Conservation (phyloP, 2,113 vertebrate genomes). For the Charina bottae region DNA sequence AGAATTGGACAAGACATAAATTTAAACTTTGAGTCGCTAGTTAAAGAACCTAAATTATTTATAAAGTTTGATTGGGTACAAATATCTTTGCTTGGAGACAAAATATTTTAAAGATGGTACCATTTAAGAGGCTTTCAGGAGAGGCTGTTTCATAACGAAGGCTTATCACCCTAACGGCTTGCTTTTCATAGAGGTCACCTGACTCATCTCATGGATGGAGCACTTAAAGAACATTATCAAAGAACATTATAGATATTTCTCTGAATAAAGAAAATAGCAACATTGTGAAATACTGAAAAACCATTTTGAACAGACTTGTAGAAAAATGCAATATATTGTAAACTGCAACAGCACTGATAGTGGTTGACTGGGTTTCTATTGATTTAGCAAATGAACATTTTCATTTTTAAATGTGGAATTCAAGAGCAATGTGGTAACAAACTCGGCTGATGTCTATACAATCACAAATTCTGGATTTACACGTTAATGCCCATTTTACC, state of each 20-base stretch:
- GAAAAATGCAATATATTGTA: background rate
- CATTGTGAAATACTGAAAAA: conserved; percentile 5
- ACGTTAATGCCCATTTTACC: background rate
- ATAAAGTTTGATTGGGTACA: background rate
- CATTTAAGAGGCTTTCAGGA: background rate
- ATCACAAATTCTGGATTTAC: background rate
- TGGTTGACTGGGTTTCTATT: background rate
- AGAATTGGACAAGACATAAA: background rate
- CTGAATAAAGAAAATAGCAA: background rate
- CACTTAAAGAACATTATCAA: background rate
- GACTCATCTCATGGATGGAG: background rate
- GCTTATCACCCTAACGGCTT: background rate
- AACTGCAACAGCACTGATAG: background rate
- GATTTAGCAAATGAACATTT: background rate
- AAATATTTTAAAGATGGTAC: background rate
- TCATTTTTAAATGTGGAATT: conserved; percentile 15
- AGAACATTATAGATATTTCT: background rate
- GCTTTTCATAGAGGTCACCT: background rate
- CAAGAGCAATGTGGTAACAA: background rate
- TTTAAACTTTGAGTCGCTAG: background rate
- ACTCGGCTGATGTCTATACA: background rate
- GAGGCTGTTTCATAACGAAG: background rate
- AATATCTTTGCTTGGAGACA: background rate
- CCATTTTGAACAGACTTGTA: background rate
- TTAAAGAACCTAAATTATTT: background rate